phyloP scores from a whole-genome alignment of 2,113 vertebrate species.

The Collichthys lucidus region DNA sequence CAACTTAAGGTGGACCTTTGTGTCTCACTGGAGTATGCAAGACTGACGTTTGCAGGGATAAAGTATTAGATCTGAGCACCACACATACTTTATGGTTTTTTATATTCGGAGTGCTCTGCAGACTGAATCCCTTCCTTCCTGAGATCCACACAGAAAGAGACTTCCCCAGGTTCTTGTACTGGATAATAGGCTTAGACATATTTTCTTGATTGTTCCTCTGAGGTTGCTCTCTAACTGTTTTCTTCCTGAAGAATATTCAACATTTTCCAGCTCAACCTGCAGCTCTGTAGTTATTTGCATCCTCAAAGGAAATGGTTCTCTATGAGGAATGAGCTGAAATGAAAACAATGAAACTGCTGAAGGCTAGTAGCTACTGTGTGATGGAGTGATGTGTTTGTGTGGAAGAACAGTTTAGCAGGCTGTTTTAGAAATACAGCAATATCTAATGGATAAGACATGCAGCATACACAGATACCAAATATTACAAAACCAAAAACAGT shows the following conservation, averaged over 20 bases:
- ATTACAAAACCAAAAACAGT: background rate
- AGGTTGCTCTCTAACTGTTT: constrained; percentile 15
- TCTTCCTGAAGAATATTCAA: background rate
- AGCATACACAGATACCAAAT: background rate
- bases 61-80: background rate
- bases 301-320: background rate
- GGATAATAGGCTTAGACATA: constrained; percentile 21
- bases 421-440: background rate
- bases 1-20: background rate
- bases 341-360: background rate
- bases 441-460: background rate
- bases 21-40: background rate
- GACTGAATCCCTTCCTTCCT: constrained; percentile 3
- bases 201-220: constrained; percentile 22
- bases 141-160: constrained; percentile 15
- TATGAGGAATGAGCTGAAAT: background rate
- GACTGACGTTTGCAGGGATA: constrained; percentile 16
- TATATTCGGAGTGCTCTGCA: background rate
- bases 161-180: constrained; percentile 9
- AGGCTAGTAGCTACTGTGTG: background rate
- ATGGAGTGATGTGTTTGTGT: background rate
- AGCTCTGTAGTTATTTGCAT: constrained; percentile 4
- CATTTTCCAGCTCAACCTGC: background rate
- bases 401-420: background rate
- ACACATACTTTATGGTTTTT: background rate